phyloP scores from a whole-genome alignment of 1,140 invertebrate genomes.

The Rhopalosiphum padi region DNA sequence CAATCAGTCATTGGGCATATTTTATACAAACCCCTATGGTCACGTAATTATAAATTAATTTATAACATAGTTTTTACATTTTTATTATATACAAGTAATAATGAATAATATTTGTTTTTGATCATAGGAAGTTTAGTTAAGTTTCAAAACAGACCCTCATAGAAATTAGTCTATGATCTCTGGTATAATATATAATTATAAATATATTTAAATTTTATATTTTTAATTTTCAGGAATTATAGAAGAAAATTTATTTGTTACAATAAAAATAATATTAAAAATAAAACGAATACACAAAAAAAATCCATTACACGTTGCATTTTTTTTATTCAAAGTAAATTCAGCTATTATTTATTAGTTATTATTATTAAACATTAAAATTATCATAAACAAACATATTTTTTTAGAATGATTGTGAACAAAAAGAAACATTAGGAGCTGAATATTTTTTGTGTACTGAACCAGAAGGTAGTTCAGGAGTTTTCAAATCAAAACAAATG shows the following conservation, averaged over 20 bases:
- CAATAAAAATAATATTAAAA: conserved; percentile 56
- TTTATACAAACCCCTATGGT: no score
- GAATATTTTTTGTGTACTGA: conserved; percentile 52
- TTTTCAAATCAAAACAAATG: conserved; percentile 46
- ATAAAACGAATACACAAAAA: conserved; percentile 51
- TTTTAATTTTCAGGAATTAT: conserved; percentile 23
- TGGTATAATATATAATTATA: background rate
- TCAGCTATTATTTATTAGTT: background rate
- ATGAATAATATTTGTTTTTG: no score
- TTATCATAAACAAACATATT: background rate
- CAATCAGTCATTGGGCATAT: no score
- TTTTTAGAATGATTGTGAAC: conserved; percentile 51
- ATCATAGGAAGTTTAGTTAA: no score
- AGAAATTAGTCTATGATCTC: background rate
- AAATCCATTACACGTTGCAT: conserved; percentile 46
- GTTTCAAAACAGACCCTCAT: no score
- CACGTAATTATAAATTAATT: no score
- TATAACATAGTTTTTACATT: no score
- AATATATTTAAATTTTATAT: background rate
- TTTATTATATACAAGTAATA: no score
- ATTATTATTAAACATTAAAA: background rate
- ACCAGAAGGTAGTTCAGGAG: conserved; percentile 53
- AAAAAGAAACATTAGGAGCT: conserved; percentile 53
- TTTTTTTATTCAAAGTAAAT: conserved; percentile 56
- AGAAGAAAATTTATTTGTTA: conserved; percentile 51